These are phyloP conservation scores for Pseudorhiza aurosa DNA, from an alignment of 30 jellyfish, hydroid and myxozoan genomes.

Conservation along the genomic window DNA sequence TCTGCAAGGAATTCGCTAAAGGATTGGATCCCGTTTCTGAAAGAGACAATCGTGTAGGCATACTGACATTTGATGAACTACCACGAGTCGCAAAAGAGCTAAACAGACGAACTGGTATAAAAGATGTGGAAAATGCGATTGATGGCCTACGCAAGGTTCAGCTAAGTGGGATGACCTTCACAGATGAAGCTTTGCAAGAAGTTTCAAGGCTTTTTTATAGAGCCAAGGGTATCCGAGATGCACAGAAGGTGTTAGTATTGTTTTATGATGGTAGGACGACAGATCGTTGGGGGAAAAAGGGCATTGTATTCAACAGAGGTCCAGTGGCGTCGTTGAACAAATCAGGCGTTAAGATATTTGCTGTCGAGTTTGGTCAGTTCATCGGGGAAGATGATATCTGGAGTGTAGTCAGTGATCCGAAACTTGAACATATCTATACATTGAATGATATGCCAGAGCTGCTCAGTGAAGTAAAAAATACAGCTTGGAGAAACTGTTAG, in stretches of 20 bases:
- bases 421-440: conserved; percentile 62
- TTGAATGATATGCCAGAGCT: conserved; percentile 69
- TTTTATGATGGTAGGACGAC: conserved; percentile 70
- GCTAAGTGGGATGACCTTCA: conserved; percentile 59
- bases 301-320: conserved; percentile 31
- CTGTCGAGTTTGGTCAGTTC: conserved; percentile 60
- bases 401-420: conserved; percentile 66
- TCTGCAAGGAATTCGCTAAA: conserved; percentile 42
- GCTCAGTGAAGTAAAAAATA: conserved; percentile 24
- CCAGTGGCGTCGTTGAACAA: conserved; percentile 19
- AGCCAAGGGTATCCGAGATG: conserved; percentile 45
- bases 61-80: conserved; percentile 48
- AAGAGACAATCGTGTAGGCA: conserved; percentile 52
- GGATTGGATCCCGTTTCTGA: conserved; percentile 52
- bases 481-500: conserved; percentile 59
- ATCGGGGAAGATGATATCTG: conserved; percentile 61
- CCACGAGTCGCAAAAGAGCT: conserved; percentile 57
- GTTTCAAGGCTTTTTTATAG: conserved; percentile 23
- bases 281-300: conserved; percentile 61
- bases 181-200: conserved; percentile 65
- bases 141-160: conserved; percentile 20
- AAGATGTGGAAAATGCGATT: conserved; percentile 20
- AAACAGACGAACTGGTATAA: neutral
- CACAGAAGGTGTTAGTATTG: conserved; percentile 48
- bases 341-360: conserved; percentile 54